These are phyloP conservation scores for Lipophrys pholis DNA, from an alignment of 2,113 vertebrate genomes.

Conservation along the genomic window DNA sequence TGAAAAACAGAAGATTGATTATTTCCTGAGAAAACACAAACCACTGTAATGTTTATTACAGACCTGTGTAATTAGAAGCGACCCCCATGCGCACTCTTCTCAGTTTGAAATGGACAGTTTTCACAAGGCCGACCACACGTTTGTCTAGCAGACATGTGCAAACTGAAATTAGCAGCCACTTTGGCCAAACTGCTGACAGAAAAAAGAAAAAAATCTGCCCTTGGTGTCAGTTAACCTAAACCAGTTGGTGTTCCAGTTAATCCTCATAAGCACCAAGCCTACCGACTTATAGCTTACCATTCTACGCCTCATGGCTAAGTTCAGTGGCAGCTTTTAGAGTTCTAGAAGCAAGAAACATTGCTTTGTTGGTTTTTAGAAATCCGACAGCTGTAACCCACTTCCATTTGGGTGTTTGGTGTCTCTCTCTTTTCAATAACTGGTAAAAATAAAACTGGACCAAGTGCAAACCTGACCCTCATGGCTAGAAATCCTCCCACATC, in stretches of 20 bases:
- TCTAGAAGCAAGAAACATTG: no score
- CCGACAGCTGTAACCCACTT: no score
- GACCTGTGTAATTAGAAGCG: neutral
- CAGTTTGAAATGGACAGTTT: neutral
- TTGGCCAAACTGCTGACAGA: neutral
- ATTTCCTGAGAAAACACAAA: constrained; percentile 31
- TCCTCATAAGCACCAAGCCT: neutral
- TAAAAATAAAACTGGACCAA: neutral
- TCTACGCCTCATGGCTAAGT: neutral
- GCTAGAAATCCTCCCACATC: constrained; percentile 13
- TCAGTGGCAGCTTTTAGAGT: neutral
- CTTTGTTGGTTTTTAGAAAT: no score
- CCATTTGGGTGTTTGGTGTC: no score
- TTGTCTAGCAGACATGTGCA: neutral
- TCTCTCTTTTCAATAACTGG: neutral
- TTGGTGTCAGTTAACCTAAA: constrained; percentile 12
- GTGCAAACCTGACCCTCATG: constrained; percentile 24
- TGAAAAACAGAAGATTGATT: constrained; percentile 50
- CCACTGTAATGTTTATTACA: neutral
- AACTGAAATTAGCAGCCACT: neutral
- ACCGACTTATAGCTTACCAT: neutral
- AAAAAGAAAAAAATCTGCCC: neutral
- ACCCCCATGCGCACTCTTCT: neutral
- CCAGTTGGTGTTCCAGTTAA: neutral
- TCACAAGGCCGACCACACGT: neutral